A percentile compares a stretch with the other conserved stretches of the same genome.
Conservation (phyloP, 2,113 vertebrate species). For the Haliaeetus leucogaster region DNA sequence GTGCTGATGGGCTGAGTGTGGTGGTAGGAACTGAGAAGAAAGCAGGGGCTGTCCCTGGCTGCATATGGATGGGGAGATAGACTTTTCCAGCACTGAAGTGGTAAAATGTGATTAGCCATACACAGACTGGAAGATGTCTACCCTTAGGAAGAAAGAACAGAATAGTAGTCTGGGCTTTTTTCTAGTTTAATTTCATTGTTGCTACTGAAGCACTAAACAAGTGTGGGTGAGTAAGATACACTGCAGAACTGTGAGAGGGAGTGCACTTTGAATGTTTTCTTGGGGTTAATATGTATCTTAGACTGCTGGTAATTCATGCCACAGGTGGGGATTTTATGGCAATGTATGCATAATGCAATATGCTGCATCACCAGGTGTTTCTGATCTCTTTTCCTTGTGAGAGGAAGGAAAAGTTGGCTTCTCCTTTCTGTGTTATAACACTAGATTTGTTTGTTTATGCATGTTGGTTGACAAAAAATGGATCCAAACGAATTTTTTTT, state of each 20-base stretch:
- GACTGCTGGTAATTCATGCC: not conserved
- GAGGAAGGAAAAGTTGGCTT: not conserved
- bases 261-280: not conserved
- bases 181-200: not conserved
- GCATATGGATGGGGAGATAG: not conserved
- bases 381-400: not conserved
- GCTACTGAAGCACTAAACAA: not conserved
- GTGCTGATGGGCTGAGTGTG: not conserved
- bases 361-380: not conserved
- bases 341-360: not conserved
- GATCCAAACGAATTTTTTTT: not conserved
- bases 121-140: not conserved
- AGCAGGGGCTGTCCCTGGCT: not conserved
- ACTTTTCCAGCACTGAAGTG: not conserved
- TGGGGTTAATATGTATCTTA: not conserved
- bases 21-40: not conserved
- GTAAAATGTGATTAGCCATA: not conserved
- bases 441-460: not conserved
- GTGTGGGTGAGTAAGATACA: not conserved
- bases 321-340: not conserved
- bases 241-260: not conserved
- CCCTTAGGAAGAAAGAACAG: not conserved
- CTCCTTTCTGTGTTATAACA: not conserved
- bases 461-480: not conserved
- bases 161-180: not conserved